Evolutionary conservation across 2,888 invertebrate genomes (phyloP).

Genomic region (Pemphredon lugubris): DNA sequence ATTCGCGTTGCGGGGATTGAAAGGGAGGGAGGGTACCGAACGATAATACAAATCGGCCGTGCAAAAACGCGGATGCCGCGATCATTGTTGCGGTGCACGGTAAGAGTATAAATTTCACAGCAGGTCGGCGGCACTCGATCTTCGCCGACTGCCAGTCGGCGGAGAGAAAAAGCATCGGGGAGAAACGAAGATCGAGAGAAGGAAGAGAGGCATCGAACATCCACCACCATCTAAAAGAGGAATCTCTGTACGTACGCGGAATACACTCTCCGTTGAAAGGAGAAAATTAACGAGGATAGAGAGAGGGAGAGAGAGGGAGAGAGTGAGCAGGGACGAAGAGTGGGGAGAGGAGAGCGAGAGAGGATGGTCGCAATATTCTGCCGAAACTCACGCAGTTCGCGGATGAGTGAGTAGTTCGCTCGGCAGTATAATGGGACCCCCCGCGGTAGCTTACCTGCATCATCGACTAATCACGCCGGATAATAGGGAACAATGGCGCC

Average conservation of each 20-base stretch:
- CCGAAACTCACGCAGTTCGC: constrained; percentile 60
- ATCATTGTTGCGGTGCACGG: constrained; percentile 64
- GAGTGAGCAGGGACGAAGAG: too few relatives aligned
- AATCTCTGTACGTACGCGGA: too few relatives aligned
- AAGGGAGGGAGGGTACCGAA: constrained; percentile 27
- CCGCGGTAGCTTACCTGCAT: constrained; percentile 81
- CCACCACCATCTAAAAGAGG: too few relatives aligned
- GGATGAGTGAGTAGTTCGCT: constrained; percentile 65
- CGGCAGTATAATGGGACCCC: constrained; percentile 77
- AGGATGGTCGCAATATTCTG: constrained; percentile 58
- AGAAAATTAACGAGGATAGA: constrained; percentile 6
- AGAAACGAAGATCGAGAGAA: too few relatives aligned
- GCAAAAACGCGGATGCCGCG: constrained; percentile 57
- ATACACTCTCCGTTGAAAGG: constrained; percentile 17
- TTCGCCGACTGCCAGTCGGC: constrained; percentile 15
- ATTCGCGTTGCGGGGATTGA: constrained; percentile 41
- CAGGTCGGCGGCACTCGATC: constrained; percentile 62
- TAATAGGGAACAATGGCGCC: constrained; percentile 78
- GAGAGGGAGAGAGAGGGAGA: background rate
- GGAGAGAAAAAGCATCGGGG: constrained; percentile 14
- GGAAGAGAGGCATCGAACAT: too few relatives aligned
- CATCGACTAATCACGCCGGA: constrained; percentile 81
- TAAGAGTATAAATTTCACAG: constrained; percentile 70
- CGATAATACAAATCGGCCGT: constrained; percentile 64
- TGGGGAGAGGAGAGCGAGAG: constrained; percentile 31